phyloP scores from a whole-genome alignment of 2,888 invertebrate genomes.

The Acrocyrtus sp. region DNA sequence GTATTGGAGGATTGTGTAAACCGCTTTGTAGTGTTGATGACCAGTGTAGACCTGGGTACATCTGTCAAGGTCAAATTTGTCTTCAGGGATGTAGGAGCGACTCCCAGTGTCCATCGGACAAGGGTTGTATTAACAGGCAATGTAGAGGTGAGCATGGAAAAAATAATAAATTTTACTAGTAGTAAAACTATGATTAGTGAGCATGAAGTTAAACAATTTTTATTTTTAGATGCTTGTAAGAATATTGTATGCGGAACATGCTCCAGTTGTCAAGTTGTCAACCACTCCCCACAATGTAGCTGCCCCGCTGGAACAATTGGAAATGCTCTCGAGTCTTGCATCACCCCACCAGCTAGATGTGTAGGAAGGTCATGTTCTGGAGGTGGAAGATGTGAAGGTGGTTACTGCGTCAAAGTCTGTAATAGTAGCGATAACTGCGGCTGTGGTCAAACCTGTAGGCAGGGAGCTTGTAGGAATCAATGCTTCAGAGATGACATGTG shows the following conservation, averaged over 20 bases:
- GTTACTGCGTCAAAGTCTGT: slow-evolving; percentile 81
- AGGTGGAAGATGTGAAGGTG: slow-evolving; percentile 73
- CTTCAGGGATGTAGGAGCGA: slow-evolving; percentile 88
- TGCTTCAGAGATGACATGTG: slow-evolving; percentile 77
- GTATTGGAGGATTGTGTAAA: slow-evolving; percentile 84
- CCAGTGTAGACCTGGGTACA: slow-evolving; percentile 81
- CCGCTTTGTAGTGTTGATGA: slow-evolving; percentile 87
- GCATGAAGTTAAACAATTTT: not conserved
- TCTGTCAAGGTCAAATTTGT: slow-evolving; percentile 88
- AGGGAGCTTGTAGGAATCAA: slow-evolving; percentile 78
- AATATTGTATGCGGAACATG: slow-evolving; percentile 83
- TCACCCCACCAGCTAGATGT: slow-evolving; percentile 77
- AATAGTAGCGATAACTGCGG: slow-evolving; percentile 75
- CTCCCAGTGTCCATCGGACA: slow-evolving; percentile 77
- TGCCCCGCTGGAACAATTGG: slow-evolving; percentile 85
- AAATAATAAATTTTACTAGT: not conserved
- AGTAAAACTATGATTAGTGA: not conserved
- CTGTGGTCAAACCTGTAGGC: slow-evolving; percentile 83
- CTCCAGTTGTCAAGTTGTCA: slow-evolving; percentile 82
- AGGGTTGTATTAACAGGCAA: slow-evolving; percentile 84
- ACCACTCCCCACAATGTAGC: slow-evolving; percentile 79
- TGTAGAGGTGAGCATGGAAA: slow-evolving; percentile 79
- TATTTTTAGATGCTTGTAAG: slow-evolving; percentile 77
- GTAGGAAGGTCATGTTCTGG: slow-evolving; percentile 66
- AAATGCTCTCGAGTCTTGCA: slow-evolving; percentile 82